These are phyloP conservation scores for Pseudotriccus pelzelni DNA, from an alignment of 2,797 vertebrate species.

Conservation along the genomic window DNA sequence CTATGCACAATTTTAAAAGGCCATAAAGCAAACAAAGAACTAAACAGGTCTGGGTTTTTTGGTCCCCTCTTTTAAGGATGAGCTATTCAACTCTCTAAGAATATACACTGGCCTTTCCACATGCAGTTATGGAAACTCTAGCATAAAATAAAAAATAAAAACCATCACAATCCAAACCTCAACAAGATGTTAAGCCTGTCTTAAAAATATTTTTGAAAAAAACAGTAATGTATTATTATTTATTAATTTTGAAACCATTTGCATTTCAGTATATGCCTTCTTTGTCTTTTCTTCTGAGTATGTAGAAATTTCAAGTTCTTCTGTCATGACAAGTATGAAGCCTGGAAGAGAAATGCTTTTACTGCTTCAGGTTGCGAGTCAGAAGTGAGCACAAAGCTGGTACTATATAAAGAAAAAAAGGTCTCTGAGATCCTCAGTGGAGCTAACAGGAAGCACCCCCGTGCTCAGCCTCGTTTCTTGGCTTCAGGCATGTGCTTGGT, in stretches of 20 bases:
- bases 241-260: not conserved
- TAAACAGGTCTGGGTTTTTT: not conserved
- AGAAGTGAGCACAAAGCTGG: not conserved
- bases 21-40: not conserved
- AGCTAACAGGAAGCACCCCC: not conserved
- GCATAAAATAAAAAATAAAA: not conserved
- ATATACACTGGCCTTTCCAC: not conserved
- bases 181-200: not conserved
- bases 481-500: not conserved
- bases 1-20: not conserved
- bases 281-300: not conserved
- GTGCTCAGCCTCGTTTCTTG: not conserved
- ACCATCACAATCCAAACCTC: not conserved
- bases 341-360: not conserved
- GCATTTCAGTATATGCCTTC: not conserved
- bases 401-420: not conserved
- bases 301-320: not conserved
- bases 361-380: not conserved
- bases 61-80: not conserved
- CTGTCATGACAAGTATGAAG: rapidly evolving
- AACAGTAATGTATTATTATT: not conserved
- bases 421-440: rapidly evolving
- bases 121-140: not conserved
- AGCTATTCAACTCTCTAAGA: not conserved
- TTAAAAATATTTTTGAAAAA: not conserved